Evolutionary conservation across 2,888 invertebrate genomes (phyloP), one percentile per base, ranked within the genome.

Genomic region (Lymantria monacha): DNA sequence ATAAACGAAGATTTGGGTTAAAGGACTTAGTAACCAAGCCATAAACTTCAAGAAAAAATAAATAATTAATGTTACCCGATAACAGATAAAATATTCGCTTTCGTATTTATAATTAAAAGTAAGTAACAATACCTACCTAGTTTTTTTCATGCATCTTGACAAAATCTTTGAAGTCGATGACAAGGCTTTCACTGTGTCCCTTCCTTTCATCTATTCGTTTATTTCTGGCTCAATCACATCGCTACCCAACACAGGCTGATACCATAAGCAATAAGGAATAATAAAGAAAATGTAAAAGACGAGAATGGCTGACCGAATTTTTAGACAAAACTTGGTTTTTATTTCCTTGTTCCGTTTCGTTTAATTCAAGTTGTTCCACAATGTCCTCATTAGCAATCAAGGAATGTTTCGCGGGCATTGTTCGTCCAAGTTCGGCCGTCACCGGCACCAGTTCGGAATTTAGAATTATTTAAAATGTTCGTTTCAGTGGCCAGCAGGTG

Each of bases 351-450:
- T 80, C 79, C 78, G 76, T 80, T 76, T 76, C 72, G 79, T 76
- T 79, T 75, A 79, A 79, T 81, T 77, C 80, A 77, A 83, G 76
- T 81, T 81, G 78, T 77, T 76, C 80, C 76, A 82, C 82, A 85
- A 85, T 84, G 83, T 83, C 76, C 86, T 88, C 85, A 87, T 88
- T 88, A 87, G 85, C 86, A 87, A 87, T 87, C 85, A 82, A 76
- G 70, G 79, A 85, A 81, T 87, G 84, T 85, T 85, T 78, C 81
- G 81, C 73, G 79, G 72, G 69, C 79, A 83, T 83, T 85, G 85
- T 86, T 83, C 78, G 76, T 69, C 59, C 67, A 83, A 84, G 82
- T 84, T 86, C 74, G 81, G 79, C 80, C 79, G 83, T 85, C 86
- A 79, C 70, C 72, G 75, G 63, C 81, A 83, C 77, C 75, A 81